phyloP scores from a whole-genome alignment of 2,113 vertebrate genomes.

The Sceloporus tristichus region DNA sequence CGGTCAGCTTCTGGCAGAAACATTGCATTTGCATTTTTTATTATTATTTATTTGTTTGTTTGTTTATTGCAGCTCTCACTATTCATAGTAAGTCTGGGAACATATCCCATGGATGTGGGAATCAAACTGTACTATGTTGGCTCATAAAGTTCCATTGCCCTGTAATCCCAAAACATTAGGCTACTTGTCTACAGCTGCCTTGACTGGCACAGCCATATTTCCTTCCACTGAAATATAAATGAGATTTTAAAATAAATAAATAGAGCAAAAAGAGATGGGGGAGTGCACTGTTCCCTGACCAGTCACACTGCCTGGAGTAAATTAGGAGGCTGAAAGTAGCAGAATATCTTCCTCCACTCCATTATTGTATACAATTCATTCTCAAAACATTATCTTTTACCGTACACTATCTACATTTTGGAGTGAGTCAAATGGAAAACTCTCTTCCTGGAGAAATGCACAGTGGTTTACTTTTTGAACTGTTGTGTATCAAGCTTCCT shows the following conservation, averaged over 20 bases:
- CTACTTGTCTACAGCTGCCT: not conserved
- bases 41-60: too few species aligned
- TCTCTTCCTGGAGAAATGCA: constrained; percentile 23
- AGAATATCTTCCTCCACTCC: not conserved
- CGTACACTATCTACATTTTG: not conserved
- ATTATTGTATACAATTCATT: too few species aligned
- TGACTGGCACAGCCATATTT: not conserved
- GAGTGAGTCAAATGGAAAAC: not conserved
- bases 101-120: too few species aligned
- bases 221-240: not conserved
- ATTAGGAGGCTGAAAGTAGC: not conserved
- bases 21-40: too few species aligned
- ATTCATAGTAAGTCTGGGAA: too few species aligned
- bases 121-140: not conserved
- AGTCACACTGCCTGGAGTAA: not conserved
- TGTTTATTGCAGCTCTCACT: too few species aligned
- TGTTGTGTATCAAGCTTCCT: not conserved
- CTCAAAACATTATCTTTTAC: not conserved
- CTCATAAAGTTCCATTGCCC: not conserved
- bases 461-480: not conserved
- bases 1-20: too few species aligned
- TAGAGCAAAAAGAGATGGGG: too few species aligned
- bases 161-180: not conserved
- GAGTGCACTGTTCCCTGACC: not conserved
- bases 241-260: too few species aligned